Base-by-base conservation (phyloP, 1,140 invertebrate genomes). In the Diabrotica virgifera region DNA sequence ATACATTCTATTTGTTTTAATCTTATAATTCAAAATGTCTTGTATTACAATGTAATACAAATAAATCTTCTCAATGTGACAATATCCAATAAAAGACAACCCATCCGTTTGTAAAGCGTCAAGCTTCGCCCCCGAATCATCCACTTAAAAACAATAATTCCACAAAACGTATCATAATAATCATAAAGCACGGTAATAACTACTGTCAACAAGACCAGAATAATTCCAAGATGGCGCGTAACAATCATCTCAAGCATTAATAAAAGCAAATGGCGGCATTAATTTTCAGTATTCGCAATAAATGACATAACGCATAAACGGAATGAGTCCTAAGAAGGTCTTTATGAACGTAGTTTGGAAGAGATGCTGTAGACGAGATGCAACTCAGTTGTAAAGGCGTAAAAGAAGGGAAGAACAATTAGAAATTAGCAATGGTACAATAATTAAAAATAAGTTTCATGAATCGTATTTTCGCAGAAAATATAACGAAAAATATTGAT, bases 231-330 rank as follows among this genome's bases (percentile, higher is more conserved):
- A 57, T 37, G 55, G 55, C 55, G 55, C 36, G 36, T 57, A 57
- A 57, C 55, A 57, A 57, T 57, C 55, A 57, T 36, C 55, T 36
- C 36, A 9, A 37, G 55, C 55, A 57, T 57, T 57, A 57, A 57
- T 57, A 57, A 57, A 37, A 57, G 55, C 55, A 57, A 57, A 57
- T 57, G 35, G 37, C 36, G 12, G 36, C 55, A 57, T 57, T 57
- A 57, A 57, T 57, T 57, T 57, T 57, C 55, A 57, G 55, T 57
- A 57, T 36, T 36, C 12, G 55, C 36, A 36, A 57, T 57, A 57
- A 36, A 57, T 57, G 55, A 57, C 55, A 57, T 36, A 57, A 37
- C 55, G 55, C 55, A 57, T 57, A 57, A 57, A 24, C 36, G 40
- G 37, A 60, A 52, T 35, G 59, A 52, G 59, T 13, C 36, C 53